Percentiles rank a stretch among this genome's conserved stretches.
phyloP scores from a whole-genome alignment of 2,113 vertebrate species.

The Caranx ignobilis region DNA sequence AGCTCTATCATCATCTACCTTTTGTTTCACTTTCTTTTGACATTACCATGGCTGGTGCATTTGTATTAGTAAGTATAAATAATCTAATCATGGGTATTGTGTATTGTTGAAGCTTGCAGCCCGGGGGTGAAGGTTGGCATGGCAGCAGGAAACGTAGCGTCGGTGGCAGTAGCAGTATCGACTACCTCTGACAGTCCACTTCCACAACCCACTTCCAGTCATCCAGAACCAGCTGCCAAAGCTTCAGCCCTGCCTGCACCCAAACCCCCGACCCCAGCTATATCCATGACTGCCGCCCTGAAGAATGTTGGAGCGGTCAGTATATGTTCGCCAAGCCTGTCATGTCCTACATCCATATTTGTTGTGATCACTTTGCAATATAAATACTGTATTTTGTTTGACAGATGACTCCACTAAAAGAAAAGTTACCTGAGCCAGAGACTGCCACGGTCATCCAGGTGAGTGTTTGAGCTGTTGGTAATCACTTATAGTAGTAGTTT shows the following conservation, averaged over 20 bases:
- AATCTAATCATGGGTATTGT: conserved; percentile 9
- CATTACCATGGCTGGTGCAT: not conserved
- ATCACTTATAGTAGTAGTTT: not conserved
- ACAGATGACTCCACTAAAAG: conserved; percentile 71
- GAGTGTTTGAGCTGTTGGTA: not conserved
- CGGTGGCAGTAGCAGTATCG: conserved; percentile 44
- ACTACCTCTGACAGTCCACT: conserved; percentile 64
- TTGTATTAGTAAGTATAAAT: not conserved
- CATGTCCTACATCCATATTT: not conserved
- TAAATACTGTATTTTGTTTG: conserved; percentile 16
- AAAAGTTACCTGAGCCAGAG: conserved; percentile 60
- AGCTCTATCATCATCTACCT: conserved; percentile 52
- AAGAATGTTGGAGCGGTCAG: conserved; percentile 94
- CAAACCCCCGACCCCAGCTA: conserved; percentile 80
- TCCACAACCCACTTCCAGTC: conserved; percentile 67
- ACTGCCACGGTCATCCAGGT: conserved; percentile 68
- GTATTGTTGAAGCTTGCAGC: conserved; percentile 84
- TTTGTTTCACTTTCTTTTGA: not conserved
- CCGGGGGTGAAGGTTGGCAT: conserved; percentile 85
- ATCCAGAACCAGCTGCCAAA: conserved; percentile 81
- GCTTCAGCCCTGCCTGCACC: conserved; percentile 71
- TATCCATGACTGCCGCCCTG: conserved; percentile 96
- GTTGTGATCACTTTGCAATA: not conserved
- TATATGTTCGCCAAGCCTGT: conserved; percentile 50
- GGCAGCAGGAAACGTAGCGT: conserved; percentile 63